Base-by-base conservation (phyloP, 1,140 invertebrate genomes). In the Hylyphantes graminicola region DNA sequence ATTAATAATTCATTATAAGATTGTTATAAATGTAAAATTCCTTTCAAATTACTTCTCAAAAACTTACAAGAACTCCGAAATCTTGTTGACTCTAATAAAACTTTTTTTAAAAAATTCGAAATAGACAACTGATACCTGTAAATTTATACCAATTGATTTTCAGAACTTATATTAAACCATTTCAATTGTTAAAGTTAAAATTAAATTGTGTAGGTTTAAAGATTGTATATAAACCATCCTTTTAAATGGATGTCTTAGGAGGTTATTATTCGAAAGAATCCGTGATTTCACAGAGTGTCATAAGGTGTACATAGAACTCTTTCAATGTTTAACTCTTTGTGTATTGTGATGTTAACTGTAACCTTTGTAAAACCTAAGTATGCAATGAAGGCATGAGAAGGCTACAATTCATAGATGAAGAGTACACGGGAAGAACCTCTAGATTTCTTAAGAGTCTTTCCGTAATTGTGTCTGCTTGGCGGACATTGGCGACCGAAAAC, bases 261-360 rank as follows among this genome's bases (percentile, higher is more conserved):
- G 0, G 19, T 11, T 17, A n/a, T n/a, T n/a, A 12, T 51, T 50
- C 50, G 1, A 53, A 17, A 7, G 19, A 68, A 80, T 21, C 79
- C 79, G 79, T 81, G 79, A 81, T 63, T 13, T 59, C 64, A n/a
- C n/a, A 2, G 63, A 81, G 79, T 81, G 79, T 81, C 79, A 81
- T 81, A 81, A 63, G 21, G 61, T 81, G 79, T 81, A 81, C n/a
- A 81, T 81, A 81, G 68, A 73, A n/a, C 64, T 17, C 64, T 70
- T 59, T 57, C 55, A 48, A 70, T 53, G 54, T 79, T 59, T 50
- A 80, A 73, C 67, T 81, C 73, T 81, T 81, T 59, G 4, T 73
- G 79, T 81, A 57, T 81, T 81, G 35, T 81, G 79, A 59, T 54
- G 53, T 57, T 70, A 81, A 59, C 51, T 81, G 72, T 55, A 81